Percentiles rank a stretch among this genome's conserved stretches.
Evolutionary conservation across 2,888 invertebrate species (phyloP).

Genomic region (Amiota minor): DNA sequence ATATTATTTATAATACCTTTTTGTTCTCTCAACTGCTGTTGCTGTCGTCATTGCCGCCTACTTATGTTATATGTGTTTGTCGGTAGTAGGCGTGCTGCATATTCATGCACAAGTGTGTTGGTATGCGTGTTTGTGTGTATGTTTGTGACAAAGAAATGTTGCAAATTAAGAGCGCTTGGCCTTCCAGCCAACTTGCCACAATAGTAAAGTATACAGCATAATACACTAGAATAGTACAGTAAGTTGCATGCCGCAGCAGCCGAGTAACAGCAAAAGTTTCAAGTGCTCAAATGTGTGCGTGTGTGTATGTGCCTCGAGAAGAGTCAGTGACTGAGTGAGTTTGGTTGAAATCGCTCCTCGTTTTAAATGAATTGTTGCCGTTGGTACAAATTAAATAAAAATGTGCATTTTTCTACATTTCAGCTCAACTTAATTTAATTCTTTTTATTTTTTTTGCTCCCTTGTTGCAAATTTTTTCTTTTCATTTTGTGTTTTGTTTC

Average conservation of each 20-base stretch:
- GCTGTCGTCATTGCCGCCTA: not conserved
- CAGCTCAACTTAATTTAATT: slow-evolving; percentile 34
- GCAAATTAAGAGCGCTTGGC: slow-evolving; percentile 60
- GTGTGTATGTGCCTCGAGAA: not conserved
- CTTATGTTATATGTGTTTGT: not conserved
- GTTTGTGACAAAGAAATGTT: slow-evolving; percentile 62
- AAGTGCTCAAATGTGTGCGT: slow-evolving; percentile 2
- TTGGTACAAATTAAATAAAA: slow-evolving; percentile 59
- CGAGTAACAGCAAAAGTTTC: not conserved
- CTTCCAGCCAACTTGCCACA: not conserved
- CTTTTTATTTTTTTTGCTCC: not conserved
- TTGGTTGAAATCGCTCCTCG: not conserved
- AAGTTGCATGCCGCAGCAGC: not conserved
- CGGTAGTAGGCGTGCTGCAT: slow-evolving; percentile 14
- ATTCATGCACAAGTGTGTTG: not conserved
- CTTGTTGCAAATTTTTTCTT: not conserved
- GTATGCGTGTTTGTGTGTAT: slow-evolving; percentile 14
- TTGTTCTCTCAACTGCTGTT: not conserved
- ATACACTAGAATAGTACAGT: not conserved
- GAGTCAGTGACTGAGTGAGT: too few relatives aligned
- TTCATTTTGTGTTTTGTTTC: not conserved
- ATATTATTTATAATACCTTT: slow-evolving; percentile 60
- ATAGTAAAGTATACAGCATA: not conserved
- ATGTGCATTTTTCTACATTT: slow-evolving; percentile 44
- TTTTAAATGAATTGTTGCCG: slow-evolving; percentile 34